Conservation (phyloP, 2,888 invertebrate genomes). For the Thymelicus lineola region DNA sequence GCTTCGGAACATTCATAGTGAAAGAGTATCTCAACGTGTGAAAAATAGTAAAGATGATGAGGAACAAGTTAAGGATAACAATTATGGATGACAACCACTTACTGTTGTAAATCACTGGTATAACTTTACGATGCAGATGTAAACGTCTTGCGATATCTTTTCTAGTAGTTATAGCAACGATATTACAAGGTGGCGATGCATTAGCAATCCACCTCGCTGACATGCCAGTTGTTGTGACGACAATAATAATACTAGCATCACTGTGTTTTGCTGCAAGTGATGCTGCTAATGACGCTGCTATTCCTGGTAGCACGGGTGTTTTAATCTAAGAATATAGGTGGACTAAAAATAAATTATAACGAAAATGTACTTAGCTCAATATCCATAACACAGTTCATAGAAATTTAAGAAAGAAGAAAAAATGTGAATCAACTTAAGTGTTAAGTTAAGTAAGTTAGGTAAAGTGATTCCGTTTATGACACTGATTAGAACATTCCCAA, state of each 20-base stretch:
- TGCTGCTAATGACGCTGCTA: conserved; percentile 42
- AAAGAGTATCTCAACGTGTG: too few relatives aligned
- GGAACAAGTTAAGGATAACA: too few relatives aligned
- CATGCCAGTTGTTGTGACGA: conserved; percentile 44
- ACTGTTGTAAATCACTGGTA: conserved; percentile 53
- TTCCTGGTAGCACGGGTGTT: conserved; percentile 36
- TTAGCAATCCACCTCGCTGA: conserved; percentile 44
- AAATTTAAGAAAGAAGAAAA: too few relatives aligned
- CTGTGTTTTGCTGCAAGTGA: conserved; percentile 41
- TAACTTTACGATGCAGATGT: conserved; percentile 53
- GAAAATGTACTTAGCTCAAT: too few relatives aligned
- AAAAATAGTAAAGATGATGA: too few relatives aligned
- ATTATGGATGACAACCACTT: conserved; percentile 39
- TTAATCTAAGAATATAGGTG: conserved; percentile 31
- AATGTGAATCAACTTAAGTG: too few relatives aligned
- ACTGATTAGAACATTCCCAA: too few relatives aligned
- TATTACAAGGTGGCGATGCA: conserved; percentile 40
- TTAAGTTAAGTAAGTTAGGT: too few relatives aligned
- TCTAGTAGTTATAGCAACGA: conserved; percentile 50
- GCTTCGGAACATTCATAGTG: too few relatives aligned
- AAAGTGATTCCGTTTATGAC: too few relatives aligned
- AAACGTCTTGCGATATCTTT: conserved; percentile 46
- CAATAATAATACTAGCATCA: conserved; percentile 42
- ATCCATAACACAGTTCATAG: too few relatives aligned
- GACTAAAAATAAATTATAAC: too few relatives aligned